Evolutionary conservation across 2,113 vertebrate species (phyloP).

Genomic region (Melanocharis versteri): DNA sequence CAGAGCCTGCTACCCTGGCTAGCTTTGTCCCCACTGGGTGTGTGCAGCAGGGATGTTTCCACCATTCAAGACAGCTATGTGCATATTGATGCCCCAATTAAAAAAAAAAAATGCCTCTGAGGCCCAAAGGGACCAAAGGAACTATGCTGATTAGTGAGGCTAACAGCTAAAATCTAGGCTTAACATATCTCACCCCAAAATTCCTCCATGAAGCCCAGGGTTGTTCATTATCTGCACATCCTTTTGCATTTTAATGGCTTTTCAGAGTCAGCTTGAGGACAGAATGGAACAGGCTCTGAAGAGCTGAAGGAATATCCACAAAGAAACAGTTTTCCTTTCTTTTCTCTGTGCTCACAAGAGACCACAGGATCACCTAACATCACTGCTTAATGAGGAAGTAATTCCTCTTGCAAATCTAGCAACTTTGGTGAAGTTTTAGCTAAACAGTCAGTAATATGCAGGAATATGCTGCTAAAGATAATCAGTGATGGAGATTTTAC

Average conservation of each 20-base stretch:
- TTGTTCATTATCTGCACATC: not conserved
- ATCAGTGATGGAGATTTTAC: not conserved
- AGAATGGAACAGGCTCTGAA: not conserved
- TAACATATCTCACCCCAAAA: not conserved
- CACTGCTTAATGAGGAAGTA: not conserved
- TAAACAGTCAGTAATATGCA: not conserved
- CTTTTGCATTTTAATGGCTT: not conserved
- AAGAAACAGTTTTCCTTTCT: not conserved
- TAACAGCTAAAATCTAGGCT: not conserved
- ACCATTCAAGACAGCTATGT: not conserved
- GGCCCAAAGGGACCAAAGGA: not conserved
- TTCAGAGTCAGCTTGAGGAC: not conserved
- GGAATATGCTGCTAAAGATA: not conserved
- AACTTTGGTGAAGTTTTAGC: not conserved
- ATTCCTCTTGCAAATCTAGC: not conserved
- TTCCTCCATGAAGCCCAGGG: not conserved
- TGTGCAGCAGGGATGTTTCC: not conserved
- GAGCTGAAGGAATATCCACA: not conserved
- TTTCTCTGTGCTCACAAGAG: not conserved
- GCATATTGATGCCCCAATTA: not conserved
- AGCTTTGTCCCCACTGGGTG: not conserved
- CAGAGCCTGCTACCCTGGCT: not conserved
- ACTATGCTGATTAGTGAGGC: not conserved
- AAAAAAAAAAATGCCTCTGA: not conserved
- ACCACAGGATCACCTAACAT: not conserved